Base-by-base conservation (phyloP, 1,140 invertebrate genomes). In the Ceratosolen solmsi region DNA sequence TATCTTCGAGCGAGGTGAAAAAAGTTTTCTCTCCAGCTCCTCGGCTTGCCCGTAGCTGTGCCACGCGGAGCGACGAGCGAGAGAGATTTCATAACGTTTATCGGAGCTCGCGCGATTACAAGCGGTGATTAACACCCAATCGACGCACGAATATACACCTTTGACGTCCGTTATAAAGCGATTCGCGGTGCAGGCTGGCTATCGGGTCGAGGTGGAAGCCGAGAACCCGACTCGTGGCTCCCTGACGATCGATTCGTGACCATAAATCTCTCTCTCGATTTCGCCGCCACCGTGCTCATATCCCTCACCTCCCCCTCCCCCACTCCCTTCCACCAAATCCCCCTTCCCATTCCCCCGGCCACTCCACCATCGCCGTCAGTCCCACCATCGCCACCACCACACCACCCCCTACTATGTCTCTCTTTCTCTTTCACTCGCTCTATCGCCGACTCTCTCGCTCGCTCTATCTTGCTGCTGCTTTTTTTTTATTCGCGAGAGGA, bases 111-210 rank as follows among this genome's bases (percentile, higher is more conserved):
- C 41, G 79, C 79, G 79, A 80, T 80, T 80, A 80, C 71, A 54
- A 60, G 27, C 41, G 46, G 79, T 80, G 79, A 80, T 80, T 80
- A 80, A 80, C 79, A 80, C 79, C 79, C 80, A 75, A 75, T 81
- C 72, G 72, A 76, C 80, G 73, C 58, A 76, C 49, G 60, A 68
- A 76, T 81, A 51, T 56, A 49, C 25, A 30, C 25, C 58, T 81
- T 54, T 68, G 72, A 75, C 72, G 72, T 54, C 58, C 80, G 73
- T 70, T 70, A 81, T 75, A 76, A 75, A 81, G 72, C 60, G 72
- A 75, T 56, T 56, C 46, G 58, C 58, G 38, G 51, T 33, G 20
- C 8, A 41, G 25, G 38, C 25, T 2, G 56, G 4, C 58, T 25
- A 30, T 63, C 58, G 58, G 70, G 20, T 72, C 41, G 70, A 46